Evolutionary conservation across 1,140 invertebrate species (phyloP), one percentile per base, ranked within the genome.

Genomic region (Hydropsyche tenuis): DNA sequence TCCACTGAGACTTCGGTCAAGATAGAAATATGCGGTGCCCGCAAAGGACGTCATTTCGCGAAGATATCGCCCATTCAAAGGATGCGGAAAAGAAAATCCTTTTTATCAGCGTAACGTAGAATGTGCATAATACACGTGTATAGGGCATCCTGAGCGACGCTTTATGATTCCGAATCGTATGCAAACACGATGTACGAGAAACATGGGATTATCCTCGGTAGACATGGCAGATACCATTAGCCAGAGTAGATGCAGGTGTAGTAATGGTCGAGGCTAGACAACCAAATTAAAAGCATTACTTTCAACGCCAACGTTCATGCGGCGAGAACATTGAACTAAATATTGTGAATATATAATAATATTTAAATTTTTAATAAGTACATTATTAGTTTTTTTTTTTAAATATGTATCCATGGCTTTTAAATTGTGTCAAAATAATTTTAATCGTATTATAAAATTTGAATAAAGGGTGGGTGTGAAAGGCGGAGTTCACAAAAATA

Each of bases 221-320:
- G 43, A 70, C 68, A 56, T 5, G 68, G 27, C 68, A 56, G 27
- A 46, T 56, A 46, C 68, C 68, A 70, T 70, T 70, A 70, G 68
- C 18, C 48, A 25, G 16, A 56, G 68, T 70, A 27, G 23, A n/a
- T 68, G 6, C 68, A 70, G 68, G 68, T 70, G 68, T 60, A 23
- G 20, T 53, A 45, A 70, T 42, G 18, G 16, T 20, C 7, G 11
- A 56, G 16, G 48, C 68, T 23, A 70, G 68, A 70, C 68, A 20
- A 70, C 30, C 14, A 23, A 70, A 70, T 70, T 70, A 70, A 70
- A 70, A 70, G 18, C 63, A 25, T 65, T 65, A 65, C 22, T 65
- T 37, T 37, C 63, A 27, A 42, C 30, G 56, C 1, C 30, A 43
- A 42, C 20, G 63, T 16, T 27, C n/a, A n/a, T n/a, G n/a, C 3